Conservation (phyloP, 2,888 invertebrate species). For the Tipula helvola region DNA sequence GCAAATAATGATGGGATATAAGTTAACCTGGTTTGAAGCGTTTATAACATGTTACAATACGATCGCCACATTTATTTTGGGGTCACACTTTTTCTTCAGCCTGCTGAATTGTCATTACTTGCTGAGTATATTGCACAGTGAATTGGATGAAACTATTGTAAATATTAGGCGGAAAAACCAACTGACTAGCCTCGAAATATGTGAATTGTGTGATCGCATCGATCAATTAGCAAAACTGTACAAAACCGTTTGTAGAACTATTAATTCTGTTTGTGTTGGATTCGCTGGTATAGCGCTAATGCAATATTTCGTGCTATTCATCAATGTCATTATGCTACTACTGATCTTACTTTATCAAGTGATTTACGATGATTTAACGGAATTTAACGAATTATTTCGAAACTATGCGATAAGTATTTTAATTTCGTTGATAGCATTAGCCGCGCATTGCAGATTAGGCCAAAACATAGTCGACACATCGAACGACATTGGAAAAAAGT, state of each 20-base stretch:
- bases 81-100: neutral
- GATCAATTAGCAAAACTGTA: neutral
- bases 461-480: neutral
- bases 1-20: neutral
- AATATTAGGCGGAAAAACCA: neutral
- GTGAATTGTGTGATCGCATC: neutral
- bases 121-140: neutral
- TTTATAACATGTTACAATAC: neutral
- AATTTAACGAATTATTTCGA: neutral
- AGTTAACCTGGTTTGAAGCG: neutral
- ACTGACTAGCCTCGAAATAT: neutral
- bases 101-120: neutral
- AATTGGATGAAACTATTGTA: neutral
- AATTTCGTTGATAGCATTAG: neutral
- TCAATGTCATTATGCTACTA: neutral
- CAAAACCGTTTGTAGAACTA: neutral
- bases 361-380: neutral
- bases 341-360: neutral
- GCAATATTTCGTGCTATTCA: neutral
- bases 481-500: neutral
- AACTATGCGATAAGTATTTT: neutral
- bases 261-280: neutral
- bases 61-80: neutral
- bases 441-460: neutral
- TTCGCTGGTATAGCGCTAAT: neutral